Percentiles rank a stretch among this genome's conserved stretches.
phyloP scores from a whole-genome alignment of 1,140 invertebrate genomes.

The Brachystomella parvula region DNA sequence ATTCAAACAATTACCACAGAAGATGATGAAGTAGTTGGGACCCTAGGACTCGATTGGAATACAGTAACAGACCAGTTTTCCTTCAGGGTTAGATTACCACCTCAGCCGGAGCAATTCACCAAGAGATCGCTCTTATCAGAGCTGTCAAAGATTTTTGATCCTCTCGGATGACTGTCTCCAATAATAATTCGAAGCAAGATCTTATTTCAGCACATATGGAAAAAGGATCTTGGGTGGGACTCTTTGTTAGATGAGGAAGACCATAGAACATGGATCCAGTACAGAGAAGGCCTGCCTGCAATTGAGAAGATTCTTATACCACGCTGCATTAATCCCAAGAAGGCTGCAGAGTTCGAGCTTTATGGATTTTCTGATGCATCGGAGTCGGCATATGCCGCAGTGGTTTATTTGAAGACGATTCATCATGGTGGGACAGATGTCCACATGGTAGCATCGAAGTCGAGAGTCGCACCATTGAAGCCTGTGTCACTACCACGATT shows the following conservation, averaged over 20 bases:
- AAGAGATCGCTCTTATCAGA: constrained; percentile 22
- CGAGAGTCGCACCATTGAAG: constrained; percentile 37
- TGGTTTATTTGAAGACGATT: neutral
- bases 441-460: constrained; percentile 24
- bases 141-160: constrained; percentile 20
- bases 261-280: constrained; percentile 33
- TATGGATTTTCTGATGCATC: constrained; percentile 11
- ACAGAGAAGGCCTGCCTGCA: constrained; percentile 3
- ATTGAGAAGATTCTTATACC: neutral
- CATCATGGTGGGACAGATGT: neutral
- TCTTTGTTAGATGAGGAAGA: constrained; percentile 19
- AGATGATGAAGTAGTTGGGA: constrained; percentile 27
- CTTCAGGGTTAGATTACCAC: neutral
- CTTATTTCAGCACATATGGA: constrained; percentile 31
- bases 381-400: neutral
- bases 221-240: constrained; percentile 23
- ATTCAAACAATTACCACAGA: too few relatives aligned
- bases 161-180: constrained; percentile 24
- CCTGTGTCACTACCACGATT: constrained; percentile 35
- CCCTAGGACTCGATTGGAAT: constrained; percentile 39
- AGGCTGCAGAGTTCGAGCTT: neutral
- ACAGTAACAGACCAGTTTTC: constrained; percentile 12
- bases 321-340: neutral
- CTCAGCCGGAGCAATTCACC: neutral
- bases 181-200: constrained; percentile 37